phyloP scores from a whole-genome alignment of 2,113 vertebrate genomes.

The Catagonus wagneri region DNA sequence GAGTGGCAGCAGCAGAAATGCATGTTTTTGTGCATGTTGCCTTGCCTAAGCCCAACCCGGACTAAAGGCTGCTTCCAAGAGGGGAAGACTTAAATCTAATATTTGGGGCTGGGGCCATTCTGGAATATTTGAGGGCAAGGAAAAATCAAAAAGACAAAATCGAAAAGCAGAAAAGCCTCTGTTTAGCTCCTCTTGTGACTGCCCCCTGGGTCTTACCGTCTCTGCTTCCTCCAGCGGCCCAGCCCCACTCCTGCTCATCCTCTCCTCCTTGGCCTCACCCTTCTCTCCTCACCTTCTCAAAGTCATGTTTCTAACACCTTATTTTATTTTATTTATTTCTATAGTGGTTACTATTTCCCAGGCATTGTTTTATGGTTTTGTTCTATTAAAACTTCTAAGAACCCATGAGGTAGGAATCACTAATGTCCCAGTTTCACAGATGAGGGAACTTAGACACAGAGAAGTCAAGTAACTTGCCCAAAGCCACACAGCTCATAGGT shows the following conservation, averaged over 20 bases:
- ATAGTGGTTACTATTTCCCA: neutral
- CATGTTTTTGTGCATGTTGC: no score
- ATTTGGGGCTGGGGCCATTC: neutral
- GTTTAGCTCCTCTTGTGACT: neutral
- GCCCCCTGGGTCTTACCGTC: fast-evolving
- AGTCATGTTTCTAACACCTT: neutral
- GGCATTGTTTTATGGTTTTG: neutral
- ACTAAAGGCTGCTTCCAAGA: neutral
- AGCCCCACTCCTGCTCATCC: fast-evolving
- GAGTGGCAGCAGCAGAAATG: neutral
- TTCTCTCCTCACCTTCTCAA: neutral
- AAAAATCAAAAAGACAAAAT: neutral
- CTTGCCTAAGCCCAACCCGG: neutral
- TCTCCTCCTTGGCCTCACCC: neutral
- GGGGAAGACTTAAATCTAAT: neutral
- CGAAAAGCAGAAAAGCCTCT: neutral
- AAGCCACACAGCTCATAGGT: neutral
- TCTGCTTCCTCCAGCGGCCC: neutral
- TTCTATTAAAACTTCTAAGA: neutral
- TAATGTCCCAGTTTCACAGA: neutral
- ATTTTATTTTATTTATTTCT: neutral
- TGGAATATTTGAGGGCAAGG: neutral
- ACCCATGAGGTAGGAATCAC: neutral
- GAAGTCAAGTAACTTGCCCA: neutral
- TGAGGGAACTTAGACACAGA: neutral